phyloP scores from a whole-genome alignment of 2,797 vertebrate species.

The Ciconia nigra region DNA sequence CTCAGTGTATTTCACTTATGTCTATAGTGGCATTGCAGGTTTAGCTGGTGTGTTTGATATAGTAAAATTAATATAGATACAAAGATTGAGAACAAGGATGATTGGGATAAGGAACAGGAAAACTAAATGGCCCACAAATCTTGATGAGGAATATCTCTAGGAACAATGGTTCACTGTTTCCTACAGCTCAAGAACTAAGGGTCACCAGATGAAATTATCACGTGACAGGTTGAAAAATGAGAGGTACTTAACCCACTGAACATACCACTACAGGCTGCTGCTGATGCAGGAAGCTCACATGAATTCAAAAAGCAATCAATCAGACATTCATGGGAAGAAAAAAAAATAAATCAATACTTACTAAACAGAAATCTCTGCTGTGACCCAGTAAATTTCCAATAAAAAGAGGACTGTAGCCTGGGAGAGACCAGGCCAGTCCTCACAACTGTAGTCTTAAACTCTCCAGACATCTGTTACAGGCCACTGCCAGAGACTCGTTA shows the following conservation, averaged over 20 bases:
- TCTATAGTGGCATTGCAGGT: neutral
- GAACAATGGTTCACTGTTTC: neutral
- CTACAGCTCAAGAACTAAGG: neutral
- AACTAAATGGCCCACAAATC: neutral
- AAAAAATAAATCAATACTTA: neutral
- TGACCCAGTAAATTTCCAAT: neutral
- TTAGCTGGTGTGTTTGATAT: neutral
- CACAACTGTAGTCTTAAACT: neutral
- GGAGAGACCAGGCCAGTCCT: neutral
- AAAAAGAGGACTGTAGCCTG: neutral
- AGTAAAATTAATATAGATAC: neutral
- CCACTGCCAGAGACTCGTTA: accelerated
- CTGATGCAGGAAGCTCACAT: neutral
- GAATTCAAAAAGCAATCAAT: neutral
- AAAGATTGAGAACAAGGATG: neutral
- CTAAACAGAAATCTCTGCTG: neutral
- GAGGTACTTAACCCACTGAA: neutral
- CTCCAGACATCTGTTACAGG: neutral
- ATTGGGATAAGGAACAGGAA: neutral
- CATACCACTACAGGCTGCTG: neutral
- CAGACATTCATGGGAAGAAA: neutral
- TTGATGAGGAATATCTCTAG: neutral
- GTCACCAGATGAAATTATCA: neutral
- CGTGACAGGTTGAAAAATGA: neutral
- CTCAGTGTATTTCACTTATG: neutral